phyloP scores from a whole-genome alignment of 2,888 invertebrate species.

The Disparrhopalites patrizii region DNA sequence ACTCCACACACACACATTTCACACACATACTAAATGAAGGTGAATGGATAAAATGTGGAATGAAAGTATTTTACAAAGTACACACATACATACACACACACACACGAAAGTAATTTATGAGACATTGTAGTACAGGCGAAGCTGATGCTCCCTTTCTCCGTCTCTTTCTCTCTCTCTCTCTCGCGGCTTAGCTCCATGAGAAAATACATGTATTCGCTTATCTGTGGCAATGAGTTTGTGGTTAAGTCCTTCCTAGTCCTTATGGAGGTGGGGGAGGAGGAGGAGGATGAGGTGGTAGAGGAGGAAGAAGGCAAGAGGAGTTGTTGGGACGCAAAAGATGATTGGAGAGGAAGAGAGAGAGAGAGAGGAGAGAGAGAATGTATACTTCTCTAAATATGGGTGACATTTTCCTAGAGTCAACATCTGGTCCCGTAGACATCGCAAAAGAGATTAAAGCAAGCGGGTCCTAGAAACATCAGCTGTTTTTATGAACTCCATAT shows the following conservation, averaged over 20 bases:
- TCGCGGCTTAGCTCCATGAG: too few species aligned
- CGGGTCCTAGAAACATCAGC: conserved; percentile 28
- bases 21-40: too few species aligned
- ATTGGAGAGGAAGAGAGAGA: conserved; percentile 7
- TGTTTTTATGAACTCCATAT: conserved; percentile 34
- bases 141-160: neutral
- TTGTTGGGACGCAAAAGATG: too few species aligned
- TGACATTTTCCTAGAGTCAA: conserved; percentile 31
- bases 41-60: neutral
- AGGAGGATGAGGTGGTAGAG: neutral
- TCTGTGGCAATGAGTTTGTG: neutral
- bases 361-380: conserved; percentile 3
- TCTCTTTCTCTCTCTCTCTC: too few species aligned
- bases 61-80: neutral
- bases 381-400: conserved; percentile 16
- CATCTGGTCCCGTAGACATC: conserved; percentile 32
- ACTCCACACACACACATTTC: too few species aligned
- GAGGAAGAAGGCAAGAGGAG: conserved; percentile 8
- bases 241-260: neutral
- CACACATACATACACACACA: neutral
- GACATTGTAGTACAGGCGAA: conserved; percentile 1
- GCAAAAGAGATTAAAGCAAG: conserved; percentile 33
- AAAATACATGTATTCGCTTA: neutral
- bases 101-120: neutral
- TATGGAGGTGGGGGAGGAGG: too few species aligned